Conservation (phyloP, 30 jellyfish, hydroid and myxozoan genomes). For the Aurelia sp. region DNA sequence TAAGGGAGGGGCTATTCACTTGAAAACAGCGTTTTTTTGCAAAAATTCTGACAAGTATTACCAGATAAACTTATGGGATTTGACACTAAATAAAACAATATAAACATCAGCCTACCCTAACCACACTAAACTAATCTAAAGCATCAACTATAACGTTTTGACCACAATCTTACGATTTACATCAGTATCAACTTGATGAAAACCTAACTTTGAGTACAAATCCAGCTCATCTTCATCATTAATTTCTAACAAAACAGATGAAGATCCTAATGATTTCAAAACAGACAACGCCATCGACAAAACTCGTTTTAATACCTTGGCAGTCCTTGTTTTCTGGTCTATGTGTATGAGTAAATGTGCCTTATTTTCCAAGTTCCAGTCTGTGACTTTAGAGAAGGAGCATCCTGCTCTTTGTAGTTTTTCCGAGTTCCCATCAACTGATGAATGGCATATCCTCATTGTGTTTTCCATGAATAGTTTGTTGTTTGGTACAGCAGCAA, state of each 20-base stretch:
- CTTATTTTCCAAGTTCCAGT: slow-evolving; percentile 67
- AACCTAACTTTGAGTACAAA: slow-evolving; percentile 79
- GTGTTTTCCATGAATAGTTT: slow-evolving; percentile 65
- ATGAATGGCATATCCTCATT: slow-evolving; percentile 42
- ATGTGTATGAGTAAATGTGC: slow-evolving; percentile 79
- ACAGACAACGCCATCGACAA: slow-evolving; percentile 73
- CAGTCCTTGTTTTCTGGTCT: slow-evolving; percentile 64
- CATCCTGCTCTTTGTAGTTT: neutral
- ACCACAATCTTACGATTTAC: slow-evolving; percentile 24
- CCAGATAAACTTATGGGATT: too few relatives aligned
- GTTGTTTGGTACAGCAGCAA: slow-evolving; percentile 92
- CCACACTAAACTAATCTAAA: too few relatives aligned
- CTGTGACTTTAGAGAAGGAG: slow-evolving; percentile 49
- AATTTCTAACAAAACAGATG: slow-evolving; percentile 69
- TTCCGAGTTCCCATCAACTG: slow-evolving; percentile 29
- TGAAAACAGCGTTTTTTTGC: too few relatives aligned
- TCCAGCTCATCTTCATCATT: slow-evolving; percentile 68
- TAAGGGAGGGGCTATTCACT: too few relatives aligned
- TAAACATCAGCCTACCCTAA: too few relatives aligned
- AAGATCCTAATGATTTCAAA: slow-evolving; percentile 85
- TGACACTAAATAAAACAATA: too few relatives aligned
- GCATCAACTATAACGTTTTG: slow-evolving; percentile 30
- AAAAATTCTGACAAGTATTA: too few relatives aligned
- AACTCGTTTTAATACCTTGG: slow-evolving; percentile 74
- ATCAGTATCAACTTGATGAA: slow-evolving; percentile 45